Percentiles rank a stretch among this genome's conserved stretches.
Evolutionary conservation across 2,888 invertebrate species (phyloP).

Genomic region (Melinaea menophilus): DNA sequence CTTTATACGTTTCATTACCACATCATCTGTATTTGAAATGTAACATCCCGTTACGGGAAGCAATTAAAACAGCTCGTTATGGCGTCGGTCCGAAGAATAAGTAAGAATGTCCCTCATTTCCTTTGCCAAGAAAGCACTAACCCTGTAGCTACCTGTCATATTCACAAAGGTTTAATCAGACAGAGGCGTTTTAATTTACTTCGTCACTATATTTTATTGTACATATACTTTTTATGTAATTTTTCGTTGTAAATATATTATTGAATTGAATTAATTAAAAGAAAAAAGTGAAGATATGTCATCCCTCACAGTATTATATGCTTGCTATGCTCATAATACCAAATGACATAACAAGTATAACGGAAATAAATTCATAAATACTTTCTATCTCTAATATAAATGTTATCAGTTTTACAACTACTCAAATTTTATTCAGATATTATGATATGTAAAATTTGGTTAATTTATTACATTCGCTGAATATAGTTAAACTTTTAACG

Average conservation of each 20-base stretch:
- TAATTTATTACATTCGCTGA: constrained; percentile 4
- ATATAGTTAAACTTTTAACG: neutral
- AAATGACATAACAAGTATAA: no score
- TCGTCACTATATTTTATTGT: no score
- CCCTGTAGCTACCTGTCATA: constrained; percentile 21
- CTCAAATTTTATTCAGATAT: no score
- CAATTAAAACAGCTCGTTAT: constrained; percentile 37
- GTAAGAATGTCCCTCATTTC: constrained; percentile 32
- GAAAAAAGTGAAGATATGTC: no score
- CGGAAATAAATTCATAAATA: no score
- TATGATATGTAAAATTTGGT: neutral
- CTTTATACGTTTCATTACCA: constrained; percentile 20
- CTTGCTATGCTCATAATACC: no score
- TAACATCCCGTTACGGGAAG: constrained; percentile 21
- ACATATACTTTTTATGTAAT: no score
- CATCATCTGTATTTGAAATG: constrained; percentile 21
- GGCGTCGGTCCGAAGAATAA: constrained; percentile 35
- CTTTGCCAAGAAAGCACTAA: constrained; percentile 24
- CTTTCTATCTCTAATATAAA: no score
- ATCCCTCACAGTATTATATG: no score
- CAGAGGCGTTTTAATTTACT: neutral
- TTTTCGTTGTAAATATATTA: no score
- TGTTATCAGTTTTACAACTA: no score
- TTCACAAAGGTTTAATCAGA: constrained; percentile 7
- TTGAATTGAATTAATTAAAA: no score